Evolutionary conservation across 1,140 invertebrate species (phyloP).

Genomic region (Eciton burchellii): DNA sequence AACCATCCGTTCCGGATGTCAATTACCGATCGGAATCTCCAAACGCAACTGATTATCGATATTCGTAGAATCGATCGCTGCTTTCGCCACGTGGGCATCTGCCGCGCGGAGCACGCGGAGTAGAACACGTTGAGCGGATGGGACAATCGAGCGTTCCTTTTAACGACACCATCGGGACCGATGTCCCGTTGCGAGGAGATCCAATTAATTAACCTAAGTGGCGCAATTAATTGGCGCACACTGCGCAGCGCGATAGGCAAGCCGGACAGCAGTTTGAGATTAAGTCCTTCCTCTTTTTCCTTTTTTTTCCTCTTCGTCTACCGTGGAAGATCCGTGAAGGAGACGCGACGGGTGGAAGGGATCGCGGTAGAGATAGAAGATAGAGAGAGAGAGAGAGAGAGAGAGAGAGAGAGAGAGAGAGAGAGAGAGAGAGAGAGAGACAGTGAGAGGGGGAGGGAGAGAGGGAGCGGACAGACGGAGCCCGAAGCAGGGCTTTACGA

Average conservation of each 20-base stretch:
- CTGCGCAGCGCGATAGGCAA: conserved; percentile 41
- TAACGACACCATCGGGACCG: conserved; percentile 58
- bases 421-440: conserved; percentile 34
- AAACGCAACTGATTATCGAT: not conserved
- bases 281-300: conserved; percentile 68
- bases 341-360: conserved; percentile 56
- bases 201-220: conserved; percentile 80
- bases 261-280: conserved; percentile 64
- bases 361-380: conserved; percentile 32
- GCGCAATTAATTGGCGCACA: conserved; percentile 74
- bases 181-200: conserved; percentile 68
- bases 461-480: conserved; percentile 32
- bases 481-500: conserved; percentile 73
- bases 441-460: conserved; percentile 60
- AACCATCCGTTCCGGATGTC: no score
- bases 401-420: conserved; percentile 38
- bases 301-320: conserved; percentile 61
- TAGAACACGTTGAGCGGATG: not conserved
- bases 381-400: conserved; percentile 36
- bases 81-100: not conserved
- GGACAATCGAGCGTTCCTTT: conserved; percentile 54
- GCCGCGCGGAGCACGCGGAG: not conserved
- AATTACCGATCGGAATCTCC: no score
- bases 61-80: not conserved
- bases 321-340: conserved; percentile 39